phyloP scores from a whole-genome alignment of 2,797 vertebrate species.

The Kryptopterus vitreolus region DNA sequence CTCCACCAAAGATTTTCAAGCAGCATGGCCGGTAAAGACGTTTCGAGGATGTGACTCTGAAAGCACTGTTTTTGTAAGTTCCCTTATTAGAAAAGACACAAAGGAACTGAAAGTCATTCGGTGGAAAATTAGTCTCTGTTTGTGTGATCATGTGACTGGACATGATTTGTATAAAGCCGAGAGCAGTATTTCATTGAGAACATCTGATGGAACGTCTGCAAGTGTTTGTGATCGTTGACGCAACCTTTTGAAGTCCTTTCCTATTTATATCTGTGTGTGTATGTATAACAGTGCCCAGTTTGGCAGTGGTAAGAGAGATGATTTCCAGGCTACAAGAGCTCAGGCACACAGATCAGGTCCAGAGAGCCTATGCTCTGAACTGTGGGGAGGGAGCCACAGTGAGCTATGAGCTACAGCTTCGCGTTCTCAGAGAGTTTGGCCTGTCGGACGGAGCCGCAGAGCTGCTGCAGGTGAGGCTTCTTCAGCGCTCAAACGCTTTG shows the following conservation, averaged over 20 bases:
- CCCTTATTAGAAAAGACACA: conserved; percentile 2
- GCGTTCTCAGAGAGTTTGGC: conserved; percentile 91
- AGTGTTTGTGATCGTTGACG: conserved; percentile 4
- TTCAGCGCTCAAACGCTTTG: not conserved
- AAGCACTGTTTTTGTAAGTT: conserved; percentile 23
- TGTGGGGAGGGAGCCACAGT: conserved; percentile 96
- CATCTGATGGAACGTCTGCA: not conserved
- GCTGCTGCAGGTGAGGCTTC: conserved; percentile 83
- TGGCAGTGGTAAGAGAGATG: conserved; percentile 90
- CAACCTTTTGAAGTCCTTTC: not conserved
- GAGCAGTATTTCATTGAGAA: not conserved
- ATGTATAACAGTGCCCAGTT: conserved; percentile 81
- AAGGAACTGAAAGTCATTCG: conserved; percentile 19
- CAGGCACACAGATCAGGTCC: conserved; percentile 93
- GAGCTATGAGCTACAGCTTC: conserved; percentile 95
- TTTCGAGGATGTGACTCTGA: conserved; percentile 21
- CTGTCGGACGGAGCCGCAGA: conserved; percentile 92
- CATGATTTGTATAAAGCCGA: not conserved
- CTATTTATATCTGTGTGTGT: conserved; percentile 7
- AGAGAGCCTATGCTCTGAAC: conserved; percentile 93
- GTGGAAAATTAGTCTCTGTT: conserved; percentile 12
- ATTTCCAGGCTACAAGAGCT: conserved; percentile 91
- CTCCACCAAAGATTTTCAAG: not conserved
- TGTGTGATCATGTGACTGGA: conserved; percentile 14
- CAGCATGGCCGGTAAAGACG: not conserved